These are phyloP conservation scores for Zhuqinia jingwanae DNA, from an alignment of 2,888 invertebrate species.

Conservation along the genomic window DNA sequence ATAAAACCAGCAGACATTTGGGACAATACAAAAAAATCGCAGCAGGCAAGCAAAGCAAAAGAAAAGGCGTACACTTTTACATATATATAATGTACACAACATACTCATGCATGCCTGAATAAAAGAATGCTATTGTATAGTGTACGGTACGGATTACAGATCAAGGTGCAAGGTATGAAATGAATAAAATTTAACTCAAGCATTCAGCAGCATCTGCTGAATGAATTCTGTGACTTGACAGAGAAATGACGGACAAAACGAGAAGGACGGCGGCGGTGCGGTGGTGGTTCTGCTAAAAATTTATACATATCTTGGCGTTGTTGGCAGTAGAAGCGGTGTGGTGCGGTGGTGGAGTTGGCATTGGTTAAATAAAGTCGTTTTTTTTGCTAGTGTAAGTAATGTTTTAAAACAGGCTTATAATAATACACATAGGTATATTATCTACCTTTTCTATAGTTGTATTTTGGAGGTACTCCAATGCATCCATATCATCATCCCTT, in stretches of 20 bases:
- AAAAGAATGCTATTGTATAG: too few relatives aligned
- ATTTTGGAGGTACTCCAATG: too few relatives aligned
- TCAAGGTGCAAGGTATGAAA: too few relatives aligned
- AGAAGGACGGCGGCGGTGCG: constrained; percentile 6
- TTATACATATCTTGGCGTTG: neutral
- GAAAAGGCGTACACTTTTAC: too few relatives aligned
- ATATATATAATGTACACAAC: too few relatives aligned
- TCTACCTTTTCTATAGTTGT: neutral
- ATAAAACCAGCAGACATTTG: neutral
- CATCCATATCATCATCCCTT: too few relatives aligned
- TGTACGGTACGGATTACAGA: too few relatives aligned
- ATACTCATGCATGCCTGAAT: too few relatives aligned
- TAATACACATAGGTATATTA: neutral
- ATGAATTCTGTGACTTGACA: constrained; percentile 47
- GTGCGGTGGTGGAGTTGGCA: neutral
- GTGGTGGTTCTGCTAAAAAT: neutral
- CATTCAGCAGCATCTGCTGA: constrained; percentile 35
- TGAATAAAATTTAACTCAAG: neutral
- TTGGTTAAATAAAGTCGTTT: neutral
- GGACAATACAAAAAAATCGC: too few relatives aligned
- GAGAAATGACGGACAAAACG: constrained; percentile 20
- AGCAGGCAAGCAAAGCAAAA: too few relatives aligned
- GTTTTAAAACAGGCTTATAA: neutral
- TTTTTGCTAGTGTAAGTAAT: neutral
- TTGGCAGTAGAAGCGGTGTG: too few relatives aligned